Conservation (phyloP, 2,888 invertebrate species). For the Sinohyriopsis cumingii region DNA sequence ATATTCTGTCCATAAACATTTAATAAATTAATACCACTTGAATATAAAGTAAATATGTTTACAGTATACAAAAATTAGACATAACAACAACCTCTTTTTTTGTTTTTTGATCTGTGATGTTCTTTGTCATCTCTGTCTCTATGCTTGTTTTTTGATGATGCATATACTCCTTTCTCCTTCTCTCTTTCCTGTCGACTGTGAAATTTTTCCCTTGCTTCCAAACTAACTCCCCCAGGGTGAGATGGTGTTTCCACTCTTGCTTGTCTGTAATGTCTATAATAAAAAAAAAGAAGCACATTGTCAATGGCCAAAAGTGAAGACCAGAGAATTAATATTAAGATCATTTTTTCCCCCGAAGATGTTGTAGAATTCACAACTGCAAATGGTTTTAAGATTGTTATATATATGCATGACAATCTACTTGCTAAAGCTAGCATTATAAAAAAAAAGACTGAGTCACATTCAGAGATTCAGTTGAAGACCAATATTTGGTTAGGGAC, state of each 20-base stretch:
- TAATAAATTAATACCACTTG: not conserved
- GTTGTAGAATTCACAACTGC: not conserved
- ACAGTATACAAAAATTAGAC: not conserved
- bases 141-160: constrained; percentile 78
- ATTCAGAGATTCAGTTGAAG: too few species aligned
- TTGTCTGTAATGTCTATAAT: constrained; percentile 80
- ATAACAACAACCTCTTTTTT: constrained; percentile 28
- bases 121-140: constrained; percentile 72
- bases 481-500: too few species aligned
- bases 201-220: constrained; percentile 83
- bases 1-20: not conserved
- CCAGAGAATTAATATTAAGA: not conserved
- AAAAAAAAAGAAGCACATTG: constrained; percentile 1
- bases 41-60: not conserved
- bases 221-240: constrained; percentile 92
- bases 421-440: too few species aligned
- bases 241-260: constrained; percentile 92
- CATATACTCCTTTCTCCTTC: constrained; percentile 82
- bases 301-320: not conserved
- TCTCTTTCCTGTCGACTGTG: constrained; percentile 76
- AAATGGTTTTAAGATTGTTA: too few species aligned
- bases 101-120: constrained; percentile 76
- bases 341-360: not conserved
- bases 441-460: too few species aligned
- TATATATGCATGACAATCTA: too few species aligned